These are phyloP conservation scores for Ptilodon capucinus DNA, from an alignment of 2,888 invertebrate genomes.

Conservation along the genomic window DNA sequence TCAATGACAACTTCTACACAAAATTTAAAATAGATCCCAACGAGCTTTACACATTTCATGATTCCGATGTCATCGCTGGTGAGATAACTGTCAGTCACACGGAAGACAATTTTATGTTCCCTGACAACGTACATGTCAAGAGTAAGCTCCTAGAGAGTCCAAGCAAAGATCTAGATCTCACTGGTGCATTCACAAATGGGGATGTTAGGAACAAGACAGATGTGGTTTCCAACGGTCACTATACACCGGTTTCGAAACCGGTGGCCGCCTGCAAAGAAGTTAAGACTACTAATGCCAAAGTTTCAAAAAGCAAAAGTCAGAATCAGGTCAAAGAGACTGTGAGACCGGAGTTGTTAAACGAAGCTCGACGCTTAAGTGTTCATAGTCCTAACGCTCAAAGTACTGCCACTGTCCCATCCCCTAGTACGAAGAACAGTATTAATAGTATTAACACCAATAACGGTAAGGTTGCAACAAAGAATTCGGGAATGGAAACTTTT, in stretches of 20 bases:
- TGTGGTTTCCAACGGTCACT: constrained; percentile 65
- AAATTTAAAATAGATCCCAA: constrained; percentile 80
- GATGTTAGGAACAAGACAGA: constrained; percentile 58
- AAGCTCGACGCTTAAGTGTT: constrained; percentile 45
- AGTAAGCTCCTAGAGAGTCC: constrained; percentile 59
- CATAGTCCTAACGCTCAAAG: constrained; percentile 53
- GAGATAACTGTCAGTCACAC: constrained; percentile 77
- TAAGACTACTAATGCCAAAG: constrained; percentile 63
- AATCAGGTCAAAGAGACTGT: constrained; percentile 45
- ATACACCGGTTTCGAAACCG: constrained; percentile 36
- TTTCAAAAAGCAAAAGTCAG: constrained; percentile 57
- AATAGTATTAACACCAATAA: constrained; percentile 60
- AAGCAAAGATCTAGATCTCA: constrained; percentile 57
- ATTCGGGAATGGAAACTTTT: constrained; percentile 60
- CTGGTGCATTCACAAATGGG: constrained; percentile 60
- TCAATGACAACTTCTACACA: constrained; percentile 73
- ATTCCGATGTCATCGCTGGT: constrained; percentile 74
- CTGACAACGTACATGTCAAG: constrained; percentile 62
- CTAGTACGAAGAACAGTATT: constrained; percentile 64
- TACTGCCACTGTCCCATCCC: constrained; percentile 36
- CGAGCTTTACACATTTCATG: constrained; percentile 77
- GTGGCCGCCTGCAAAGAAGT: constrained; percentile 39
- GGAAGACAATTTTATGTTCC: constrained; percentile 70
- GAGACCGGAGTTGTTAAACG: constrained; percentile 44
- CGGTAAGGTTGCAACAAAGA: constrained; percentile 44